Evolutionary conservation across 2,888 invertebrate genomes (phyloP).

Genomic region (Cosmia pyralina): DNA sequence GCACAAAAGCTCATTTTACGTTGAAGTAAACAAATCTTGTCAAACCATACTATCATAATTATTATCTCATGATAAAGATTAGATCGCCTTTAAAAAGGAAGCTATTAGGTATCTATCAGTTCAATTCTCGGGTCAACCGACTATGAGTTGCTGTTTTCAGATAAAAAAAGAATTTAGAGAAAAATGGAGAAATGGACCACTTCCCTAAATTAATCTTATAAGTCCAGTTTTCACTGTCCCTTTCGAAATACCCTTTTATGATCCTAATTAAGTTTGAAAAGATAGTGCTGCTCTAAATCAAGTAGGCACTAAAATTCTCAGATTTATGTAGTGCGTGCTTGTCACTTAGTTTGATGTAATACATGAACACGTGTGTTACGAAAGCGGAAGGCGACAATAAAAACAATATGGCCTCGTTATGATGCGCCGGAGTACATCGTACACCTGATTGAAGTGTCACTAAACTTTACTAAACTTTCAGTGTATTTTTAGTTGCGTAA

Average conservation of each 20-base stretch:
- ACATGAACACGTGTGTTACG: constrained; percentile 71
- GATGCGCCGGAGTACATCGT: constrained; percentile 68
- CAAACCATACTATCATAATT: neutral
- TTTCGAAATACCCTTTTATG: constrained; percentile 17
- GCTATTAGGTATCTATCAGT: neutral
- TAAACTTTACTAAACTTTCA: constrained; percentile 65
- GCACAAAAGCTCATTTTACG: neutral
- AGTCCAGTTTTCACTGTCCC: neutral
- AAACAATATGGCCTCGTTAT: constrained; percentile 76
- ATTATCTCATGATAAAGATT: neutral
- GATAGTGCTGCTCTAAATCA: constrained; percentile 27
- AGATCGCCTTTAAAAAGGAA: neutral
- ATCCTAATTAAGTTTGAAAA: constrained; percentile 12
- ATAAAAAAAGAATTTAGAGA: neutral
- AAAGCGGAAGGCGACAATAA: constrained; percentile 80
- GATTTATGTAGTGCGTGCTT: constrained; percentile 46
- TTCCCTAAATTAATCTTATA: neutral
- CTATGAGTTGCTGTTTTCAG: neutral
- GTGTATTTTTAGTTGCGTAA: constrained; percentile 63
- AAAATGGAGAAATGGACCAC: neutral
- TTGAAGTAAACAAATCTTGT: neutral
- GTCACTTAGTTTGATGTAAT: constrained; percentile 66
- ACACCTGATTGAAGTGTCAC: constrained; percentile 73
- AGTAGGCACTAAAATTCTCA: constrained; percentile 30
- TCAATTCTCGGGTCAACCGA: neutral